phyloP scores from a whole-genome alignment of 2,113 vertebrate genomes.

The Paramisgurnus dabryanus region DNA sequence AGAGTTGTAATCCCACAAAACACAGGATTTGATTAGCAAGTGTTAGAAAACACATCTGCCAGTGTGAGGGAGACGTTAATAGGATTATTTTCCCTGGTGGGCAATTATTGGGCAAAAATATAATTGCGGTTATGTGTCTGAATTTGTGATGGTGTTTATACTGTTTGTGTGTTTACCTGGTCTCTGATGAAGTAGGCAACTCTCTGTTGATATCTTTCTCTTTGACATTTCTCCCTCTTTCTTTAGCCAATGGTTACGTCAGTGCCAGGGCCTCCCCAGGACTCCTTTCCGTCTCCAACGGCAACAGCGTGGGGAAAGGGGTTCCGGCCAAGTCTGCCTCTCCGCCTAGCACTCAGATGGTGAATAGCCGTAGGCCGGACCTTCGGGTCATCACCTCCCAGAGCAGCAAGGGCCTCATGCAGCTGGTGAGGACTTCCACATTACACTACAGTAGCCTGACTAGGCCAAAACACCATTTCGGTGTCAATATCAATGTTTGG shows the following conservation, averaged over 20 bases:
- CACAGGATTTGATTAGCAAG: constrained; percentile 47
- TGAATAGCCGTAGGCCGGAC: constrained; percentile 90
- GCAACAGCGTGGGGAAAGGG: constrained; percentile 92
- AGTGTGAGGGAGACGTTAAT: constrained; percentile 38
- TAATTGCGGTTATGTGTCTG: background rate
- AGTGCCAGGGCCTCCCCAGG: constrained; percentile 93
- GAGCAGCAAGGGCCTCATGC: constrained; percentile 91
- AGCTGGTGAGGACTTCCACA: constrained; percentile 86
- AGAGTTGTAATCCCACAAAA: constrained; percentile 46
- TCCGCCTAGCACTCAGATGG: constrained; percentile 81
- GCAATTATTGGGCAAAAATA: constrained; percentile 42
- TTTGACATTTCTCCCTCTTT: constrained; percentile 35
- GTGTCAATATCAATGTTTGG: background rate
- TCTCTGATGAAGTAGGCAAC: background rate
- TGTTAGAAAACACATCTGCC: constrained; percentile 44
- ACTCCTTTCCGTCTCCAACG: constrained; percentile 92
- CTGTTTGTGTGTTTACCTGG: constrained; percentile 23
- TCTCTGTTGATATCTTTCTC: constrained; percentile 32
- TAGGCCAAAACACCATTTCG: constrained; percentile 16
- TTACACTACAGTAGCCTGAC: constrained; percentile 19
- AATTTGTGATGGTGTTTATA: constrained; percentile 30
- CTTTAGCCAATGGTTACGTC: constrained; percentile 90
- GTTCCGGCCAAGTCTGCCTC: constrained; percentile 91
- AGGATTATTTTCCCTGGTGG: constrained; percentile 46
- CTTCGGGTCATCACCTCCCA: constrained; percentile 96